Percentiles rank a stretch among this genome's conserved stretches.
phyloP scores from a whole-genome alignment of 2,888 invertebrate species.

The Sturmia bella region DNA sequence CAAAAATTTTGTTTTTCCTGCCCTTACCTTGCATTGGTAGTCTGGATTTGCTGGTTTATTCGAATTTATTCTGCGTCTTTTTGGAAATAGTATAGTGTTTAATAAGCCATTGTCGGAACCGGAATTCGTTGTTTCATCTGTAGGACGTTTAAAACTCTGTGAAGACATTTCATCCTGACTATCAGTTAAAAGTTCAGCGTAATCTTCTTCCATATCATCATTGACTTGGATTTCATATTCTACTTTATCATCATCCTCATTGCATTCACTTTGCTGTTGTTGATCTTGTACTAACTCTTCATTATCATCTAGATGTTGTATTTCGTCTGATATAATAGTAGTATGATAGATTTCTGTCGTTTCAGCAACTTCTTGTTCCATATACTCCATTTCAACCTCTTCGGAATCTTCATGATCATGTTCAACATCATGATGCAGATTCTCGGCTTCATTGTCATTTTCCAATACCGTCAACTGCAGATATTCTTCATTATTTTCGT shows the following conservation, averaged over 20 bases:
- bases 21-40: constrained; percentile 73
- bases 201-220: constrained; percentile 66
- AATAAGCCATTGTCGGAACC: constrained; percentile 40
- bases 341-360: constrained; percentile 73
- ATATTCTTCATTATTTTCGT: constrained; percentile 33
- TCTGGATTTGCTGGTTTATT: constrained; percentile 72
- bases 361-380: constrained; percentile 72
- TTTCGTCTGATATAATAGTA: constrained; percentile 67
- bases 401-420: constrained; percentile 19
- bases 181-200: constrained; percentile 62
- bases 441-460: constrained; percentile 18
- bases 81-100: constrained; percentile 21
- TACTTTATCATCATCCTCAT: constrained; percentile 51
- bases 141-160: constrained; percentile 41
- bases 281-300: constrained; percentile 47
- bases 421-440: neutral
- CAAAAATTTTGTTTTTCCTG: neutral
- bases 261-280: constrained; percentile 24
- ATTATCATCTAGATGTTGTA: constrained; percentile 71
- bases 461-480: constrained; percentile 26
- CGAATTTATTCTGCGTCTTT: constrained; percentile 38
- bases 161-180: constrained; percentile 52
- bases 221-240: constrained; percentile 68
- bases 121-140: constrained; percentile 31
- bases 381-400: constrained; percentile 66